Percentiles rank a stretch among this genome's conserved stretches.
Evolutionary conservation across 2,113 vertebrate species (phyloP).

Genomic region (Tiliqua scincoides): DNA sequence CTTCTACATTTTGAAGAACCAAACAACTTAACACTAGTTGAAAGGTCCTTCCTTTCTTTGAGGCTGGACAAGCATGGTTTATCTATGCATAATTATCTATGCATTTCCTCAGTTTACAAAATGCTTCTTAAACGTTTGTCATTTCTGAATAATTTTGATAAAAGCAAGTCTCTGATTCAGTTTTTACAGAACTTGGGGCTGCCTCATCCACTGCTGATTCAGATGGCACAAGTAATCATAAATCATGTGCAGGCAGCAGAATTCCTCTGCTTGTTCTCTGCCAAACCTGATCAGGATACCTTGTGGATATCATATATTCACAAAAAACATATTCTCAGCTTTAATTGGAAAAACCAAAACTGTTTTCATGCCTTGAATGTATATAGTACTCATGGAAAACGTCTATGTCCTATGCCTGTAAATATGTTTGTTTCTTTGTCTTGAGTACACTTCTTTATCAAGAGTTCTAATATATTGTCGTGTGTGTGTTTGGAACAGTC

Average conservation of each 20-base stretch:
- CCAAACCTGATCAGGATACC: constrained; percentile 17
- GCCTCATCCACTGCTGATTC: background rate
- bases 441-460: constrained; percentile 45
- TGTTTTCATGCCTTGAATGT: constrained; percentile 61
- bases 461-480: constrained; percentile 35
- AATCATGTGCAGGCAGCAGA: background rate
- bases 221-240: constrained; percentile 17
- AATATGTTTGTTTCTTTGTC: constrained; percentile 32
- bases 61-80: background rate
- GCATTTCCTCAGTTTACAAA: background rate
- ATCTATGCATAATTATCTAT: background rate
- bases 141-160: background rate
- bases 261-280: background rate
- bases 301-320: constrained; percentile 63
- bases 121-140: background rate
- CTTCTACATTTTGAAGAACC: background rate
- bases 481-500: constrained; percentile 29
- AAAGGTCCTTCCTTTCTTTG: background rate
- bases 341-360: constrained; percentile 69
- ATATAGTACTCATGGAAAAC: constrained; percentile 54
- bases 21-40: background rate
- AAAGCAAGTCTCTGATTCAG: background rate
- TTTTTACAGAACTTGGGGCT: background rate
- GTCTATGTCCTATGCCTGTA: constrained; percentile 59
- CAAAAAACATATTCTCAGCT: constrained; percentile 71